phyloP scores from a whole-genome alignment of 1,140 invertebrate genomes.

The Drosophila pseudoobscura region DNA sequence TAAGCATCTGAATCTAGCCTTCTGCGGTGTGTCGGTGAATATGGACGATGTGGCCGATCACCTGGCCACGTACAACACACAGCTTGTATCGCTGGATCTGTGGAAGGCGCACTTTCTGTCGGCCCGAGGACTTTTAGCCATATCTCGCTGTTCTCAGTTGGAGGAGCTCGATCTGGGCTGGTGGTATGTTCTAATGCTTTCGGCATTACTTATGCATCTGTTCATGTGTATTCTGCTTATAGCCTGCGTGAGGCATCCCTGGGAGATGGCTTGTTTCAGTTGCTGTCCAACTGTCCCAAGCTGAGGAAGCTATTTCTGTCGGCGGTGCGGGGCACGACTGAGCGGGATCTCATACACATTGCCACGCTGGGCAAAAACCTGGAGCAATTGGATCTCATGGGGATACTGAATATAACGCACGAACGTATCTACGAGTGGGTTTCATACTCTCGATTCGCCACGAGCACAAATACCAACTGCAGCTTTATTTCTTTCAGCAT shows the following conservation, averaged over 20 bases:
- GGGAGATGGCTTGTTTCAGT: slow-evolving; percentile 85
- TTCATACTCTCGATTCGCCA: background rate
- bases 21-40: slow-evolving; percentile 85
- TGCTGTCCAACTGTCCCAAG: slow-evolving; percentile 85
- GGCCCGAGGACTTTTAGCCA: slow-evolving; percentile 87
- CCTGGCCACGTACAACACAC: slow-evolving; percentile 86
- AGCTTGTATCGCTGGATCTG: slow-evolving; percentile 90
- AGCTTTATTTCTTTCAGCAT: slow-evolving; percentile 84
- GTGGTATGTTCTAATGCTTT: slow-evolving; percentile 87
- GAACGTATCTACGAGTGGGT: slow-evolving; percentile 88
- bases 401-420: slow-evolving; percentile 89
- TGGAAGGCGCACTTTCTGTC: slow-evolving; percentile 93
- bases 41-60: slow-evolving; percentile 89
- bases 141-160: slow-evolving; percentile 88
- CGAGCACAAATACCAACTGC: background rate
- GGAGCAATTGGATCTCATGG: slow-evolving; percentile 92
- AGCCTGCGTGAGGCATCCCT: slow-evolving; percentile 84
- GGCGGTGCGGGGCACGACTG: slow-evolving; percentile 90
- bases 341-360: slow-evolving; percentile 89
- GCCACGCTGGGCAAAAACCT: slow-evolving; percentile 87
- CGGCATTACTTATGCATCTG: slow-evolving; percentile 36
- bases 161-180: slow-evolving; percentile 95
- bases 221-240: slow-evolving; percentile 4
- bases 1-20: slow-evolving; percentile 89
- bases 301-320: slow-evolving; percentile 91